Conservation (phyloP, 2,797 vertebrate genomes). For the Coilia nasus region DNA sequence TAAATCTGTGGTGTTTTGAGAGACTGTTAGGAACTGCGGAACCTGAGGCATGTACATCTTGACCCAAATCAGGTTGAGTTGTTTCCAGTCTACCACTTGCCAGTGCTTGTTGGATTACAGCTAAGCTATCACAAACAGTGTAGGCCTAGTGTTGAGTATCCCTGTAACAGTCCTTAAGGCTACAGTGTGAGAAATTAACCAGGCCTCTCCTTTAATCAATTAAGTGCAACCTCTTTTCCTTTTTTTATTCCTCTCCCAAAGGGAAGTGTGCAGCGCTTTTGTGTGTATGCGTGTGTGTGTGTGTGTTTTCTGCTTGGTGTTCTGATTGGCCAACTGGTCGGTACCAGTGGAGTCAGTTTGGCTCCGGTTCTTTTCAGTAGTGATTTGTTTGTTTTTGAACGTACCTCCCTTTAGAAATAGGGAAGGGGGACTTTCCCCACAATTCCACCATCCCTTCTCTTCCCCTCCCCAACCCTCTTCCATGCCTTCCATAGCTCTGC, state of each 20-base stretch:
- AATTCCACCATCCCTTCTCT: constrained; percentile 38
- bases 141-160: constrained; percentile 19
- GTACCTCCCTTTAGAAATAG: constrained; percentile 47
- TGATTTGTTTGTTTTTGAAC: constrained; percentile 56
- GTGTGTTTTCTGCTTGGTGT: background rate
- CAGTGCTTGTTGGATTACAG: constrained; percentile 59
- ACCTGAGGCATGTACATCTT: constrained; percentile 54
- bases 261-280: background rate
- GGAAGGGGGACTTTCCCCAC: constrained; percentile 56
- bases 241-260: background rate
- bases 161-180: background rate
- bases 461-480: constrained; percentile 34
- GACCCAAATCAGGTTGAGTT: constrained; percentile 62
- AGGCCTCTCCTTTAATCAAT: background rate
- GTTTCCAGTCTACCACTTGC: constrained; percentile 58
- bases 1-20: constrained; percentile 7
- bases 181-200: constrained; percentile 12
- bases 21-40: constrained; percentile 37
- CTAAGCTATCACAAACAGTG: constrained; percentile 68
- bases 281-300: background rate
- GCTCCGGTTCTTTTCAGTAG: constrained; percentile 39
- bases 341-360: constrained; percentile 33
- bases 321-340: constrained; percentile 29
- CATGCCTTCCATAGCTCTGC: constrained; percentile 47
- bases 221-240: background rate